These are phyloP conservation scores for Clupea harengus DNA, from an alignment of 2,113 vertebrate species.

Conservation along the genomic window DNA sequence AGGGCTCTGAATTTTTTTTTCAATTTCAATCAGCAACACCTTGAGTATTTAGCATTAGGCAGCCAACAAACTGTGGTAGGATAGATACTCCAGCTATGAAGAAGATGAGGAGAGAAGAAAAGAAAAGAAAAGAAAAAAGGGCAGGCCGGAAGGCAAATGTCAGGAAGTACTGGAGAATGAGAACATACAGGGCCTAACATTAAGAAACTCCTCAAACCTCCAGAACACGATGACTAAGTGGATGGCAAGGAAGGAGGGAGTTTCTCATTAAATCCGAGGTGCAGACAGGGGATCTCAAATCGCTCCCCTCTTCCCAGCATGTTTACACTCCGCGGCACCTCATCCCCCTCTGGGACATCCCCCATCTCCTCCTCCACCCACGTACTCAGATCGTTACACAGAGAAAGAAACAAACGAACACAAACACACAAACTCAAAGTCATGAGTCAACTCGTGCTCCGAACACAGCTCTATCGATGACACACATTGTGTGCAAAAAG, in stretches of 20 bases:
- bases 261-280: conserved; percentile 5
- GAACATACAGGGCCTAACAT: background rate
- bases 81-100: no score
- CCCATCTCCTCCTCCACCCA: background rate
- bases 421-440: background rate
- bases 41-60: no score
- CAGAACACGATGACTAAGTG: background rate
- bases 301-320: background rate
- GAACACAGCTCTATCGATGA: background rate
- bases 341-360: background rate
- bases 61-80: no score
- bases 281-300: background rate
- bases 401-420: background rate
- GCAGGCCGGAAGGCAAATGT: background rate
- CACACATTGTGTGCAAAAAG: background rate
- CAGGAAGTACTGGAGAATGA: background rate
- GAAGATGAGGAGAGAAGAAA: background rate
- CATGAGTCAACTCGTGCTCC: background rate
- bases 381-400: background rate
- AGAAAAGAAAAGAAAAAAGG: background rate
- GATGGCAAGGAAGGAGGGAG: background rate
- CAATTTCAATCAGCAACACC: no score
- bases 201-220: background rate
- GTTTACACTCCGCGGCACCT: background rate
- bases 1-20: background rate